Percentiles rank a stretch among this genome's conserved stretches.
Conservation (phyloP, 2,888 invertebrate genomes). For the Xylota sylvarum region DNA sequence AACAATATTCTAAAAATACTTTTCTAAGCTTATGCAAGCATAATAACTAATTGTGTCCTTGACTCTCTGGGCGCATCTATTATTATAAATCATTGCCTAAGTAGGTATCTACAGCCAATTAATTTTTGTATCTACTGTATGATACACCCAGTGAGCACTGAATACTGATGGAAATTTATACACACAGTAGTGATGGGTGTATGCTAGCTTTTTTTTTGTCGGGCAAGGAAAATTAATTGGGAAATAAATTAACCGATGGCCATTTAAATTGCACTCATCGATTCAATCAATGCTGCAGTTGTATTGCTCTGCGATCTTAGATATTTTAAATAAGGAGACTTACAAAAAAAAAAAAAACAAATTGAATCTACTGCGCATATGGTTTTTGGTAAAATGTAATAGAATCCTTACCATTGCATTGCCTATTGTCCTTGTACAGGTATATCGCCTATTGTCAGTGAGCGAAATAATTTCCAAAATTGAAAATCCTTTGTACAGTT, state of each 20-base stretch:
- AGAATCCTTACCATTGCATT: slow-evolving; percentile 62
- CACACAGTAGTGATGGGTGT: not conserved
- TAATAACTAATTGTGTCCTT: slow-evolving; percentile 75
- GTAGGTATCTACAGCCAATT: slow-evolving; percentile 65
- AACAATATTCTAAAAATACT: slow-evolving; percentile 44
- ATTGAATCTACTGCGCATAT: slow-evolving; percentile 62
- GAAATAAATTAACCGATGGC: slow-evolving; percentile 73
- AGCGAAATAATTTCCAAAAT: slow-evolving; percentile 66
- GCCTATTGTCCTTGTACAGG: slow-evolving; percentile 70
- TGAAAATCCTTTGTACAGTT: slow-evolving; percentile 69
- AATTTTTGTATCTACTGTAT: slow-evolving; percentile 57
- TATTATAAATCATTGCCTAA: slow-evolving; percentile 75
- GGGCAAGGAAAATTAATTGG: slow-evolving; percentile 66
- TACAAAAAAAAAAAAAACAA: not conserved
- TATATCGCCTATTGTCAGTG: slow-evolving; percentile 65
- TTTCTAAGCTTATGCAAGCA: slow-evolving; percentile 36
- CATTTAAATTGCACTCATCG: slow-evolving; percentile 69
- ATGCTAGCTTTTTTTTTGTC: slow-evolving; percentile 12
- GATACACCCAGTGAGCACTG: slow-evolving; percentile 34
- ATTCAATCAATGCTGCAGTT: slow-evolving; percentile 62
- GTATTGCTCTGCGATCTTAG: slow-evolving; percentile 35
- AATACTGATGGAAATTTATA: slow-evolving; percentile 36
- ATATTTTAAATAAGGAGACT: not conserved
- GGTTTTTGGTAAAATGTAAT: slow-evolving; percentile 56
- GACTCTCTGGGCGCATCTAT: slow-evolving; percentile 57